Evolutionary conservation across 1,140 invertebrate species (phyloP).

Genomic region (Drosophila tristis): DNA sequence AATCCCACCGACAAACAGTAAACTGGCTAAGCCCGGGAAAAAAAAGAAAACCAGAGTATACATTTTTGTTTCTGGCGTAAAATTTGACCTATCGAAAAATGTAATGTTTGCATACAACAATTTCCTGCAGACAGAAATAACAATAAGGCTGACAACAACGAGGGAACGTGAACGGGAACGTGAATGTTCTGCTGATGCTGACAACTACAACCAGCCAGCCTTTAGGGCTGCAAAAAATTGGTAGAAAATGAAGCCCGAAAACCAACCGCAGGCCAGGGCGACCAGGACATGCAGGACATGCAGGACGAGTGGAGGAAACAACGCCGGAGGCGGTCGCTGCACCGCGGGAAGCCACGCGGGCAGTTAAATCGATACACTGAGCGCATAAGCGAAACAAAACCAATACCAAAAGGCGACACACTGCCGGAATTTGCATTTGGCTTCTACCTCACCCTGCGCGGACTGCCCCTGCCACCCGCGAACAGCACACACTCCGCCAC

Average conservation of each 20-base stretch:
- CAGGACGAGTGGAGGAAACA: constrained; percentile 38
- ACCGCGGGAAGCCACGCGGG: constrained; percentile 57
- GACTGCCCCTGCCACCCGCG: constrained; percentile 2
- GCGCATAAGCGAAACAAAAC: constrained; percentile 63
- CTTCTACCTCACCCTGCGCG: constrained; percentile 32
- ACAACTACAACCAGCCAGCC: constrained; percentile 59
- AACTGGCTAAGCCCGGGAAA: constrained; percentile 27
- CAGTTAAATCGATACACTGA: constrained; percentile 78
- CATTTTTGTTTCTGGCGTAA: constrained; percentile 15
- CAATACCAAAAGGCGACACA: constrained; percentile 65
- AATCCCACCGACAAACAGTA: constrained; percentile 29
- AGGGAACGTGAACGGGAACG: constrained; percentile 21
- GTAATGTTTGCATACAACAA: constrained; percentile 78
- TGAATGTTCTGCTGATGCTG: constrained; percentile 49
- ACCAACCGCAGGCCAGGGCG: constrained; percentile 47
- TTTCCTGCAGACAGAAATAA: constrained; percentile 59
- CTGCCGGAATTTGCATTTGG: constrained; percentile 70
- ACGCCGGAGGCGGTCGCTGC: constrained; percentile 36
- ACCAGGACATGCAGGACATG: constrained; percentile 5
- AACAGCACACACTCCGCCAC: neutral
- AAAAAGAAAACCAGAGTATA: constrained; percentile 25
- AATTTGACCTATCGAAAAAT: constrained; percentile 71
- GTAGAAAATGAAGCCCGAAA: constrained; percentile 45
- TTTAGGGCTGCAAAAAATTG: constrained; percentile 26
- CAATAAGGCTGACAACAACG: constrained; percentile 26